A percentile compares a stretch with the other conserved stretches of the same genome.
phyloP scores from a whole-genome alignment of 92 coral and sea anemone species.

The Epizoanthus rinbou region DNA sequence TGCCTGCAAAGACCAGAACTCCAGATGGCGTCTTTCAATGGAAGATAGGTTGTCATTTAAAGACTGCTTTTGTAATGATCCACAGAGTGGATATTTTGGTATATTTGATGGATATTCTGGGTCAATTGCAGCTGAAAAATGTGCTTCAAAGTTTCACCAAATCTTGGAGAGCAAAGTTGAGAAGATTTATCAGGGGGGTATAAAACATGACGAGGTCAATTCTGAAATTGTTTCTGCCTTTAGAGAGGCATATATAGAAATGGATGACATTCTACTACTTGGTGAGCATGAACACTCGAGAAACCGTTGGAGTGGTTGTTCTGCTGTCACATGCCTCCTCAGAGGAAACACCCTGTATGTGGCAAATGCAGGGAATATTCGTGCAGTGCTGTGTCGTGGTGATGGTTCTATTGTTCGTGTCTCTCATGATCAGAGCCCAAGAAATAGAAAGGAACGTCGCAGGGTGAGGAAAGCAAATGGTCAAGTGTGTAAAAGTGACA shows the following conservation, averaged over 20 bases:
- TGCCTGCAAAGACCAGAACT: constrained; percentile 83
- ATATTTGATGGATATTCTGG: constrained; percentile 95
- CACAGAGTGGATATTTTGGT: constrained; percentile 85
- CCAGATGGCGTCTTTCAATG: constrained; percentile 88
- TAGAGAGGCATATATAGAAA: constrained; percentile 77
- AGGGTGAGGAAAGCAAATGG: constrained; percentile 73
- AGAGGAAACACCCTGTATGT: constrained; percentile 78
- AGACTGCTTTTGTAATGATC: constrained; percentile 79
- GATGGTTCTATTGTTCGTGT: constrained; percentile 80
- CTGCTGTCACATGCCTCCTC: constrained; percentile 86
- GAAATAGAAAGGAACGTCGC: constrained; percentile 76
- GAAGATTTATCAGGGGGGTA: constrained; percentile 55
- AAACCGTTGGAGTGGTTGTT: constrained; percentile 99
- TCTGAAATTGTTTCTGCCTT: constrained; percentile 68
- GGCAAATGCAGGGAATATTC: constrained; percentile 93
- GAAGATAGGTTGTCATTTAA: constrained; percentile 81
- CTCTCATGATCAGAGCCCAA: constrained; percentile 87
- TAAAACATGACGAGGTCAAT: constrained; percentile 54
- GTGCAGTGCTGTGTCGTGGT: constrained; percentile 81
- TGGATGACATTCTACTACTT: constrained; percentile 76
- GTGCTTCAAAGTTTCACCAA: constrained; percentile 82
- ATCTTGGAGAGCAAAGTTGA: constrained; percentile 75
- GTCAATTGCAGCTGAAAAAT: constrained; percentile 87
- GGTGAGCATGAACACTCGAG: constrained; percentile 91
- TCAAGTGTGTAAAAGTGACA: constrained; percentile 79